A percentile compares a stretch with the other conserved stretches of the same genome.
These are phyloP conservation scores for Chinchilla lanigera DNA, from an alignment of 2,113 vertebrate species.

Conservation along the genomic window DNA sequence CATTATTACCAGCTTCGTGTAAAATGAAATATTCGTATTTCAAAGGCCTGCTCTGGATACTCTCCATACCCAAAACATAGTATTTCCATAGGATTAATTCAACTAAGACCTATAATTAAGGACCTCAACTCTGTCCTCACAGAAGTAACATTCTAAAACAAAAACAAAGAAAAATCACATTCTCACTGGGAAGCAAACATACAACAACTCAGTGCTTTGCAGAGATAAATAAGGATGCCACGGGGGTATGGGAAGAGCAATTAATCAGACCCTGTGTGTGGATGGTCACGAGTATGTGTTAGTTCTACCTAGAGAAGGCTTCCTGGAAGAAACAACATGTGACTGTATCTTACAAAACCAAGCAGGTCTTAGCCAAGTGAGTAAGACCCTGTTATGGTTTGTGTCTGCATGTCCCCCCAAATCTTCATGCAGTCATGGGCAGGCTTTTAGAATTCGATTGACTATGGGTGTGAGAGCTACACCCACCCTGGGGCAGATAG, in stretches of 20 bases:
- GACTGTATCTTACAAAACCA: not conserved
- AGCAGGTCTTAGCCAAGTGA: not conserved
- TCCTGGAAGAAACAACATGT: slow-evolving; percentile 10
- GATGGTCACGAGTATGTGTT: too few species aligned
- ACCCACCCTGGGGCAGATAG: too few species aligned
- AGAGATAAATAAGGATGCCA: not conserved
- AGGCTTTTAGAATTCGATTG: too few species aligned
- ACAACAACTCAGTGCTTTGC: not conserved
- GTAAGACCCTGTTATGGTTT: too few species aligned
- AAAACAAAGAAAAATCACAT: not conserved
- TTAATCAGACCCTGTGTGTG: not conserved
- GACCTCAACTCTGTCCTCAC: not conserved
- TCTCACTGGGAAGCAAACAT: not conserved
- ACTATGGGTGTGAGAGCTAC: too few species aligned
- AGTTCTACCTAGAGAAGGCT: not conserved
- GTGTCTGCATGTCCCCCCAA: too few species aligned
- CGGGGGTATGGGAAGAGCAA: not conserved
- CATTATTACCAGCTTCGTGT: not conserved
- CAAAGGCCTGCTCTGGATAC: not conserved
- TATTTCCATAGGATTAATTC: slow-evolving; percentile 3
- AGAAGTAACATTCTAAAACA: not conserved
- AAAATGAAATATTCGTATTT: slow-evolving; percentile 40
- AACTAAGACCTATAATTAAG: slow-evolving; percentile 4
- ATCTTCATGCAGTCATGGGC: too few species aligned
- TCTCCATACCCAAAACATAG: not conserved